Conservation (phyloP, 2,113 vertebrate genomes). For the Oxygymnocypris stewartii region DNA sequence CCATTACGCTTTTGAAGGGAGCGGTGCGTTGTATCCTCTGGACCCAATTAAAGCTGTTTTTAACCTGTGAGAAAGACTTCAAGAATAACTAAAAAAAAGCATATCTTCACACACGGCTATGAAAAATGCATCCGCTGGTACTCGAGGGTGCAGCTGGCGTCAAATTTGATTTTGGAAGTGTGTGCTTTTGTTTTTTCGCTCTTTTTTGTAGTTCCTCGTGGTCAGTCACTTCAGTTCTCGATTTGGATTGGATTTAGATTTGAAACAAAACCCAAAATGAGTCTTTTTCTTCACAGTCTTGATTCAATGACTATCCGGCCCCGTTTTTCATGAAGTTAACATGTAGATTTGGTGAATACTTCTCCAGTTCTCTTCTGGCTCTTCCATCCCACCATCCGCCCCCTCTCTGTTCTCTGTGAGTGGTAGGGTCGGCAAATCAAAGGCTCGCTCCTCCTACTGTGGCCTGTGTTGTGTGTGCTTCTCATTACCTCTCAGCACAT, state of each 20-base stretch:
- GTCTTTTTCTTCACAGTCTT: conserved; percentile 1
- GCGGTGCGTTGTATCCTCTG: conserved; percentile 47
- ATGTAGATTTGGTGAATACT: conserved; percentile 18
- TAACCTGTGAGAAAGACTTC: conserved; percentile 43
- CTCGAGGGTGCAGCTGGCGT: conserved; percentile 27
- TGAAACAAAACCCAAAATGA: not conserved
- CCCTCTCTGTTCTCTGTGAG: conserved; percentile 35
- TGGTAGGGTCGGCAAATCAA: conserved; percentile 14
- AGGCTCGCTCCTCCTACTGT: conserved; percentile 43
- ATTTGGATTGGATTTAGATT: conserved; percentile 22
- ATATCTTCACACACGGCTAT: conserved; percentile 40
- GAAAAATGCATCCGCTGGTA: conserved; percentile 53
- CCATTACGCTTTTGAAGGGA: conserved; percentile 46
- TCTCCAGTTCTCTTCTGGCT: conserved; percentile 42
- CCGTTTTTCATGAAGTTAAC: not conserved
- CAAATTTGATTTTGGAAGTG: conserved; percentile 39
- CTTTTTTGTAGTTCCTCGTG: conserved; percentile 13
- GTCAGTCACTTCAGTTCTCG: conserved; percentile 11
- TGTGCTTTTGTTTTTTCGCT: conserved; percentile 21
- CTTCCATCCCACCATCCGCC: conserved; percentile 37
- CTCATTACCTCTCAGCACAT: conserved; percentile 48
- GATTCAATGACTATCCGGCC: not conserved
- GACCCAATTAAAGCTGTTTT: conserved; percentile 60
- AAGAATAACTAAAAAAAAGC: conserved; percentile 48
- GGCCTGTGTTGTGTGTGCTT: conserved; percentile 45